Percentiles rank a stretch among this genome's conserved stretches.
phyloP scores from a whole-genome alignment of 2,113 vertebrate species.

The Chaetura pelagica region DNA sequence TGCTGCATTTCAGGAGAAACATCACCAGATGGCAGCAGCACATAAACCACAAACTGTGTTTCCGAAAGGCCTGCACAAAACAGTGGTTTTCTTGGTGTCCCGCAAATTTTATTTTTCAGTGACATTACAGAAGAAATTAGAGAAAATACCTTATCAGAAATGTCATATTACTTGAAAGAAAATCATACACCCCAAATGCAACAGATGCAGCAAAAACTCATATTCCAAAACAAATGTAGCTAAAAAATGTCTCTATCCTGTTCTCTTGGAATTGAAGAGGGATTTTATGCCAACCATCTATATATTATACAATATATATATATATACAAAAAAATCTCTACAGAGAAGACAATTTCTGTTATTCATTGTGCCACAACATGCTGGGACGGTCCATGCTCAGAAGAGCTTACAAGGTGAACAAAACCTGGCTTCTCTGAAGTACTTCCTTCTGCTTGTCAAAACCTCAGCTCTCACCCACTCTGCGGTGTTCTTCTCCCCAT shows the following conservation, averaged over 20 bases:
- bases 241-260: neutral
- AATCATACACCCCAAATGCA: neutral
- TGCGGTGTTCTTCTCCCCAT: neutral
- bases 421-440: neutral
- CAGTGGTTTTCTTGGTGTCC: neutral
- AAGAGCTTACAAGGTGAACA: neutral
- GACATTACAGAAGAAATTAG: neutral
- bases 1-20: neutral
- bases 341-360: neutral
- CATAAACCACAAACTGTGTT: conserved; percentile 7
- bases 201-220: neutral
- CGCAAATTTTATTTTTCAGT: neutral
- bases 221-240: neutral
- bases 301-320: too few species aligned
- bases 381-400: neutral
- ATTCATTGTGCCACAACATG: neutral
- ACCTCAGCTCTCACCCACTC: neutral
- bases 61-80: neutral
- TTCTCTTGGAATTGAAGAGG: neutral
- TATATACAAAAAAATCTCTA: neutral
- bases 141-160: neutral
- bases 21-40: conserved; percentile 76
- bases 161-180: neutral
- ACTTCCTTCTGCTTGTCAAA: neutral
- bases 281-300: neutral